Evolutionary conservation across 92 coral and sea anemone genomes (phyloP).

Genomic region (Siderastrea radians): DNA sequence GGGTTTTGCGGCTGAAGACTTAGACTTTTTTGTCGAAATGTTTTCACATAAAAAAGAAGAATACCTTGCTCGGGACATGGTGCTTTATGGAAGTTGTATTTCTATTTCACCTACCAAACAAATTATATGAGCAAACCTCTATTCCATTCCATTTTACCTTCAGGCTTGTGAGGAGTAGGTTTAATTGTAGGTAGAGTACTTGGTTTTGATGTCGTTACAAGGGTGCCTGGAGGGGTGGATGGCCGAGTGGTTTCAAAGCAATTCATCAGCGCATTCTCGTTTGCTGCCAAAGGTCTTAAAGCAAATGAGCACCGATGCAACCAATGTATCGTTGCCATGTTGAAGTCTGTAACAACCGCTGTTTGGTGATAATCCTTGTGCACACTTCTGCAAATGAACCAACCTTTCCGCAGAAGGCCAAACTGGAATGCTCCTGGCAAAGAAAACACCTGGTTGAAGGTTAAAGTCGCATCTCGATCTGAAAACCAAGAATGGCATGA

Average conservation of each 20-base stretch:
- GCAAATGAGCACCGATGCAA: slow-evolving; percentile 66
- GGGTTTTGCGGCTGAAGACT: no score
- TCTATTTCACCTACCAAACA: no score
- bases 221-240: neutral
- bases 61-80: no score
- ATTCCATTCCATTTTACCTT: slow-evolving; percentile 18
- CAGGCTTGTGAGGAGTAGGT: slow-evolving; percentile 11
- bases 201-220: slow-evolving; percentile 20
- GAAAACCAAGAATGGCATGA: neutral
- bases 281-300: slow-evolving; percentile 20
- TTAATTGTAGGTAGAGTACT: slow-evolving; percentile 29
- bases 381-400: slow-evolving; percentile 71
- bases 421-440: slow-evolving; percentile 74
- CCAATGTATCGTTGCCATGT: slow-evolving; percentile 36
- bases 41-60: no score
- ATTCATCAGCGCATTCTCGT: slow-evolving; percentile 50
- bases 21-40: no score
- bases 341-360: slow-evolving; percentile 62
- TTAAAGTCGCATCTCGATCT: slow-evolving; percentile 58
- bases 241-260: slow-evolving; percentile 47
- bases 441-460: slow-evolving; percentile 27
- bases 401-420: slow-evolving; percentile 55
- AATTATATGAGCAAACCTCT: neutral
- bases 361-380: slow-evolving; percentile 38
- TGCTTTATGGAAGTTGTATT: no score